Conservation (phyloP, 2,113 vertebrate genomes). For the Thomomys bottae region DNA sequence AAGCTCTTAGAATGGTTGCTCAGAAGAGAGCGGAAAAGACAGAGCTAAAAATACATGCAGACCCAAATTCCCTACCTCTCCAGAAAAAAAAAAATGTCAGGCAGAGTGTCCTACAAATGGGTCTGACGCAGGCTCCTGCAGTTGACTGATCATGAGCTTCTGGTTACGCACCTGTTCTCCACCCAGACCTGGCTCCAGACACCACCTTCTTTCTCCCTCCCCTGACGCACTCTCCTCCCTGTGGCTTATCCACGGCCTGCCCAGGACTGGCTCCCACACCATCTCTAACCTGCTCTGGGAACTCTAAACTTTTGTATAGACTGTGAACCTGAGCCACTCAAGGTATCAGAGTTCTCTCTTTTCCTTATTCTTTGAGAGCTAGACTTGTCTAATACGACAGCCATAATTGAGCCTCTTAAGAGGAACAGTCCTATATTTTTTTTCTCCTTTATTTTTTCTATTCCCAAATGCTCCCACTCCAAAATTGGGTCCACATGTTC, state of each 20-base stretch:
- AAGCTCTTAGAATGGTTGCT: conserved; percentile 72
- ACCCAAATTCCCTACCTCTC: conserved; percentile 76
- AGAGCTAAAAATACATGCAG: conserved; percentile 77
- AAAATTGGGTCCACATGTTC: background rate
- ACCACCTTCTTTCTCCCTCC: background rate
- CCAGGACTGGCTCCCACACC: background rate
- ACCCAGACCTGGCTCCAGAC: background rate
- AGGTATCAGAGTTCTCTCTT: background rate
- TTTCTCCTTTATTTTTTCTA: conserved; percentile 17
- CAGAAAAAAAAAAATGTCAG: conserved; percentile 54
- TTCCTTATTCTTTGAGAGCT: background rate
- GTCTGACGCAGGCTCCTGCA: conserved; percentile 16
- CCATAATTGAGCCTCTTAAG: background rate
- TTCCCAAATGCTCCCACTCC: background rate
- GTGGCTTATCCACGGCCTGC: background rate
- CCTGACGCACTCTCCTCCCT: background rate
- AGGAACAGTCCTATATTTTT: background rate
- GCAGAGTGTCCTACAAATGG: conserved; percentile 43
- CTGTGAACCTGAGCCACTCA: background rate
- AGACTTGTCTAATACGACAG: background rate
- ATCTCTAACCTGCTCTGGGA: background rate
- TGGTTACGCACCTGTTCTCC: background rate
- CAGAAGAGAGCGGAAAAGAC: conserved; percentile 77
- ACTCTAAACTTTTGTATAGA: background rate
- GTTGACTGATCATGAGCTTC: background rate